Conservation (phyloP, 2,888 invertebrate genomes). For the Macaria liturata region DNA sequence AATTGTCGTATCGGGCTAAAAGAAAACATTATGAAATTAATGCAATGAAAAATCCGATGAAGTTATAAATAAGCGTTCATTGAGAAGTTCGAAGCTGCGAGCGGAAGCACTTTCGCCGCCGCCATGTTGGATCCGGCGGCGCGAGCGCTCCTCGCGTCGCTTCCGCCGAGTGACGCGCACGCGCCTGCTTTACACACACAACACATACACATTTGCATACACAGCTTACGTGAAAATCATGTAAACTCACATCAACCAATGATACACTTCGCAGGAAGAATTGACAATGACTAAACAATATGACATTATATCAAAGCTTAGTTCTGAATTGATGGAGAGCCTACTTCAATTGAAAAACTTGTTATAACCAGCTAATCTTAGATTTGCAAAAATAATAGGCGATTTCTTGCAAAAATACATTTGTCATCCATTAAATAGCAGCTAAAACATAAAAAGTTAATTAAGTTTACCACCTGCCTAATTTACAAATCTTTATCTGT, state of each 20-base stretch:
- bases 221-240: conserved; percentile 71
- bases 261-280: conserved; percentile 31
- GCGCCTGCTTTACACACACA: conserved; percentile 68
- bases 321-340: conserved; percentile 1
- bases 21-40: conserved; percentile 20
- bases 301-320: conserved; percentile 5
- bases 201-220: conserved; percentile 75
- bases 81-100: conserved; percentile 68
- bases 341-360: no score
- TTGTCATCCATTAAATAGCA: conserved; percentile 2
- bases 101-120: conserved; percentile 81
- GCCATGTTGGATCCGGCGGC: conserved; percentile 81
- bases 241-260: conserved; percentile 44
- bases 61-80: conserved; percentile 66
- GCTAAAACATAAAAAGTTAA: conserved; percentile 13
- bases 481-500: conserved; percentile 28
- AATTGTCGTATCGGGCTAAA: conserved; percentile 3
- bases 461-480: conserved; percentile 28
- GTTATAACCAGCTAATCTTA: neutral
- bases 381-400: neutral
- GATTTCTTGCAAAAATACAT: conserved; percentile 2
- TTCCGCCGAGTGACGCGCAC: conserved; percentile 80
- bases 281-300: conserved; percentile 22
- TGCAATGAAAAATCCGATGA: conserved; percentile 43
- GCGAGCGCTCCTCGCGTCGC: conserved; percentile 73